These are phyloP conservation scores for Eurosta solidaginis DNA, from an alignment of 1,140 invertebrate species.

Conservation along the genomic window DNA sequence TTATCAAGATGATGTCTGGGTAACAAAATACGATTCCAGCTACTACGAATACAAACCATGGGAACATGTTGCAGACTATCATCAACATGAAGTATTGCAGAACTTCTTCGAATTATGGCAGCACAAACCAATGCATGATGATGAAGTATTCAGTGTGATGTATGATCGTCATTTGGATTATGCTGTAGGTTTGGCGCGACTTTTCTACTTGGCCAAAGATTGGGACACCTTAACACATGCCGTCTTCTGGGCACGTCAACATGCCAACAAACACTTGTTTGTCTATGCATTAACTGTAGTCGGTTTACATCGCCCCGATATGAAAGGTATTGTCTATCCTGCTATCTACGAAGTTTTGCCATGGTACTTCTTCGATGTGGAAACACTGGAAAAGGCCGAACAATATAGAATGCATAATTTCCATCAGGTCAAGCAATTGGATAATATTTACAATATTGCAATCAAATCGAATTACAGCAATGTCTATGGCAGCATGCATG, in stretches of 20 bases:
- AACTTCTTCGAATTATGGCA: slow-evolving; percentile 63
- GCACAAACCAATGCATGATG: slow-evolving; percentile 62
- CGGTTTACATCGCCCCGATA: slow-evolving; percentile 64
- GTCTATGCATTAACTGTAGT: slow-evolving; percentile 65
- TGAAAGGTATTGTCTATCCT: slow-evolving; percentile 65
- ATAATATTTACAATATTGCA: slow-evolving; percentile 59
- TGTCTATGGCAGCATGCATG: slow-evolving; percentile 59
- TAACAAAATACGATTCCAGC: slow-evolving; percentile 52
- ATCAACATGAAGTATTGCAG: slow-evolving; percentile 60
- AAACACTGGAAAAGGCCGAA: slow-evolving; percentile 64
- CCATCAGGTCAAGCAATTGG: slow-evolving; percentile 61
- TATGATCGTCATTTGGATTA: slow-evolving; percentile 63
- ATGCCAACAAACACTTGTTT: slow-evolving; percentile 68
- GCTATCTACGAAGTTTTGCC: slow-evolving; percentile 70
- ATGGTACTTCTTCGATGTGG: slow-evolving; percentile 65
- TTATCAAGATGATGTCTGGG: slow-evolving; percentile 62
- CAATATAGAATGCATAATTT: slow-evolving; percentile 65
- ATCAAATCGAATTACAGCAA: slow-evolving; percentile 67
- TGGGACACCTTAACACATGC: slow-evolving; percentile 70
- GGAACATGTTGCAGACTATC: slow-evolving; percentile 61
- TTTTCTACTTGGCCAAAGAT: slow-evolving; percentile 69
- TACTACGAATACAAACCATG: slow-evolving; percentile 48
- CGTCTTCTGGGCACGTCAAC: slow-evolving; percentile 64
- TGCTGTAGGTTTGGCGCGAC: slow-evolving; percentile 62
- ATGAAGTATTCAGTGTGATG: slow-evolving; percentile 64